phyloP scores from a whole-genome alignment of 1,140 invertebrate species.

The Diachasma alloeum region DNA sequence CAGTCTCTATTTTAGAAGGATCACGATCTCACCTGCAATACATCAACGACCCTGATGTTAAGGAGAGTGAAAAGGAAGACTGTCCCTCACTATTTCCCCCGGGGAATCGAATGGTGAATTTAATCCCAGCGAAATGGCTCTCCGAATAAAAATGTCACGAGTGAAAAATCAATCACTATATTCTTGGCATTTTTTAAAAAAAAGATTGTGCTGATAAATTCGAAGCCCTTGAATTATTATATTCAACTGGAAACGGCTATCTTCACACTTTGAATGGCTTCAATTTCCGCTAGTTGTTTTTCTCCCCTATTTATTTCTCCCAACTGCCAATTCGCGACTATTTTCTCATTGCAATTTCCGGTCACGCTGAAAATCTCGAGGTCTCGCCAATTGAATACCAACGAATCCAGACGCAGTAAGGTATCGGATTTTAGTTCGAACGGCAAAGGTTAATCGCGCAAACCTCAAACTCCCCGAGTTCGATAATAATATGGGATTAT shows the following conservation, averaged over 20 bases:
- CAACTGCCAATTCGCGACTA: constrained; percentile 8
- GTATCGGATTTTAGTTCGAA: constrained; percentile 21
- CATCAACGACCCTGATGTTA: constrained; percentile 41
- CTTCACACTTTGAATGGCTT: background rate
- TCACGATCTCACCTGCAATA: constrained; percentile 47
- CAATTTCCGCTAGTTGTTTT: constrained; percentile 8
- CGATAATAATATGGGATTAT: constrained; percentile 33
- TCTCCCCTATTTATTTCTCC: background rate
- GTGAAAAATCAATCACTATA: constrained; percentile 22
- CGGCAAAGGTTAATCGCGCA: constrained; percentile 28
- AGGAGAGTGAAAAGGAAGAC: constrained; percentile 30
- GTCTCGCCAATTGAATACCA: constrained; percentile 33
- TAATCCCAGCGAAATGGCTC: background rate
- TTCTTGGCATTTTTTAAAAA: background rate
- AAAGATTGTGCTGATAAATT: background rate
- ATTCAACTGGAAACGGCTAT: background rate
- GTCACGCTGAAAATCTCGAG: constrained; percentile 34
- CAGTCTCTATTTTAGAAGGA: constrained; percentile 16
- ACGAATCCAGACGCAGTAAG: constrained; percentile 1
- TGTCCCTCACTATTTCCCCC: constrained; percentile 1
- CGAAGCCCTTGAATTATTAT: background rate
- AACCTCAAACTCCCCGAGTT: constrained; percentile 23
- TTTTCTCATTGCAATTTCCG: constrained; percentile 34
- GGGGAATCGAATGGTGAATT: constrained; percentile 28
- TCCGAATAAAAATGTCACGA: constrained; percentile 14